phyloP scores from a whole-genome alignment of 2,797 vertebrate species.

The Poecile montanus region DNA sequence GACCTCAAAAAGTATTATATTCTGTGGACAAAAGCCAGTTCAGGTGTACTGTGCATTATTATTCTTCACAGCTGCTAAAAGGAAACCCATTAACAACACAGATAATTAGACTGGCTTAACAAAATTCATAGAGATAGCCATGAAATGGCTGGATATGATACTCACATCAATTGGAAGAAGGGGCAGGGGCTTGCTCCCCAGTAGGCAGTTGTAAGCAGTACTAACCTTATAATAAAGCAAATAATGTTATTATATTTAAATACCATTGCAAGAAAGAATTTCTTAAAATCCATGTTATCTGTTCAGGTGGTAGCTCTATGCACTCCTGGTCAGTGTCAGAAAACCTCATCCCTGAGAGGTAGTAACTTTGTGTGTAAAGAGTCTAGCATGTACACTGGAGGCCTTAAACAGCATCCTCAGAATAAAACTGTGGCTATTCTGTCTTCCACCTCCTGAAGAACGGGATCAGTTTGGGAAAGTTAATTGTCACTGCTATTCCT shows the following conservation, averaged over 20 bases:
- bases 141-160: not conserved
- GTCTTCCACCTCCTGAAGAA: not conserved
- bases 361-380: not conserved
- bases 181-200: not conserved
- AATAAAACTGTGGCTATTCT: not conserved
- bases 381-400: not conserved
- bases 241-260: not conserved
- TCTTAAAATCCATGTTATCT: not conserved
- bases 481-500: not conserved
- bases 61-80: not conserved
- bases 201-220: not conserved
- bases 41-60: not conserved
- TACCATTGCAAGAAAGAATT: not conserved
- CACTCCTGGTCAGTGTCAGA: not conserved
- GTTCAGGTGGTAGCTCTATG: not conserved
- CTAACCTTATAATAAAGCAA: not conserved
- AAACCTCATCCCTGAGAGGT: not conserved
- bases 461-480: not conserved
- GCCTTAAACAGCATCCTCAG: not conserved
- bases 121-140: not conserved
- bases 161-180: not conserved
- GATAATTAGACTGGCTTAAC: not conserved
- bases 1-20: not conserved
- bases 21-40: not conserved
- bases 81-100: not conserved